Evolutionary conservation across 2,797 vertebrate genomes (phyloP), one percentile per base, ranked within the genome.

Genomic region (Melanotaenia maccullochi): DNA sequence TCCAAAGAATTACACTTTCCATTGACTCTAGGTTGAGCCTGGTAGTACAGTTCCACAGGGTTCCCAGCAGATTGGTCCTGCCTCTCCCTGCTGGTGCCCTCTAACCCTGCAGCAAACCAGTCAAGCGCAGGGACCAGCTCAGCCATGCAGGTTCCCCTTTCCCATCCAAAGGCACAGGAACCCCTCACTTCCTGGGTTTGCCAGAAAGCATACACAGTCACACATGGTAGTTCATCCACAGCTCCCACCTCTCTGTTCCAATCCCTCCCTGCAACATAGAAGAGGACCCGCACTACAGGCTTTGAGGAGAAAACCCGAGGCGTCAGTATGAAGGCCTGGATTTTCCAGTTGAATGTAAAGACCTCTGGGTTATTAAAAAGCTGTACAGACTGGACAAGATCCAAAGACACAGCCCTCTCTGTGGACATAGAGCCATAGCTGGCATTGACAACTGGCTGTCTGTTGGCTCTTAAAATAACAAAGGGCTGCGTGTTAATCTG

Each of bases 401-500:
- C 96, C 60, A 85, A 92, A 38, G 97, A 95, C 68, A 98, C 93
- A 0, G 79, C 83, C 67, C 94, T 95, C 58, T 96, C 92, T 0
- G 93, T 57, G 1, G 93, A 95, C 81, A 97, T 94, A 0, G 95
- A 91, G 25, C 96, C 94, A 0, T 97, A 98, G 90, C 91, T 97
- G 84, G 94, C 97, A 0, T 94, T 97, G 70, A 98, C 84, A 3
- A 91, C 82, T 0, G 97, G 97, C 1, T 93, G 92, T 12, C 88
- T 90, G 87, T 82, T 94, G 64, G 96, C 90, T 78, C 94, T 93
- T 84, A 97, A 93, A 72, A 99, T 91, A 1, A 97, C 94, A 73
- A 99, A 96, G 80, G 97, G 95, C 80, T 99, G 97, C 2, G 96
- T 96, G 60, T 97, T 92, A 55, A 94, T 97, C 87, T 96, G 96